Base-by-base conservation (phyloP, 2,888 invertebrate species). In the Amiota communis region DNA sequence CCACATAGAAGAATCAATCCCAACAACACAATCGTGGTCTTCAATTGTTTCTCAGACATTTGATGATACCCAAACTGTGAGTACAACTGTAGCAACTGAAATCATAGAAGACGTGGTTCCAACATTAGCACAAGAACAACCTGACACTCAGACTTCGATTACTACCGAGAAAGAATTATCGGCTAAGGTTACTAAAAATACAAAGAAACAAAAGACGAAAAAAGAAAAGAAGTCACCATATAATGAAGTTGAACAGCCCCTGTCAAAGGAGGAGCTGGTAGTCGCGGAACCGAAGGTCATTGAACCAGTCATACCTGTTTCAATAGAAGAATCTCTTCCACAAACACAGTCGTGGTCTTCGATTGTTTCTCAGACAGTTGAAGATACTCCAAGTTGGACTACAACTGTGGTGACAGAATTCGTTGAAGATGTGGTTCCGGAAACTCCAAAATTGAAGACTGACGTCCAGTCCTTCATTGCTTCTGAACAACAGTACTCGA, bases 161-260 rank as follows among this genome's bases (percentile, higher is more conserved):
- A 13, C 15, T 1, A 47, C 17, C 10, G 48, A 68, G 13, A 17
- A 53, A 15, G 68, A 23, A n/a, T 15, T 9, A 17, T 51, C 68
- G 2, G 23, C 8, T 13, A 36, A 8, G 8, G 59, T 23, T 11
- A 51, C 17, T 10, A 23, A 23, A 23, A 23, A 23, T 23, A 59
- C 57, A 4, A 73, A 74, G 11, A 77, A 79, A 8, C 72, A 65
- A 48, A 78, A 77, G 59, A 11, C 71, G 2, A 79, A 79, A 69
- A 78, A 76, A 48, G 75, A 78, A 46, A 78, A 74, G 64, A 72
- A 74, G 65, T 20, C 23, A 53, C 49, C 23, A n/a, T 53, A 72
- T 9, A 12, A 23, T 15, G 57, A 74, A 23, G 51, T 1, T 3
- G 64, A 15, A 12, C 17, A 46, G 8, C 9, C 9, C 12, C 53